Conservation (phyloP, 2,888 invertebrate species). For the Pseudococcus jackbeardsleyi region DNA sequence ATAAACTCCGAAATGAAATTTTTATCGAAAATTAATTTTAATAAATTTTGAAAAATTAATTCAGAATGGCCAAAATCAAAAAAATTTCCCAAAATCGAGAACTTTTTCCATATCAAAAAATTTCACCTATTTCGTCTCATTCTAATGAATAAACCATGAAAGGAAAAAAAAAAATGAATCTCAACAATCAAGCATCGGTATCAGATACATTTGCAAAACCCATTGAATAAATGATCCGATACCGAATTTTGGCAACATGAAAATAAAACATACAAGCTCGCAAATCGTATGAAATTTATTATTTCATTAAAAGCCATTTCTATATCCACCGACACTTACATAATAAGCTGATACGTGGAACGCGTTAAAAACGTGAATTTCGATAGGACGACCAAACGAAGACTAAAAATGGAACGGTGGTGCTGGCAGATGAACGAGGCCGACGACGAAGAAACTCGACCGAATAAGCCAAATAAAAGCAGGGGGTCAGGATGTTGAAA, state of each 20-base stretch:
- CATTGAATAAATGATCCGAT: neutral
- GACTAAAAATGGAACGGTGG: constrained; percentile 6
- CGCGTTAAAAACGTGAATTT: constrained; percentile 35
- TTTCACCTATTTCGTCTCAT: neutral
- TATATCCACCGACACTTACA: constrained; percentile 22
- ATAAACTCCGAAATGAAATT: too few species aligned
- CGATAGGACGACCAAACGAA: constrained; percentile 23
- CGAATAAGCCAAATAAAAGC: constrained; percentile 9
- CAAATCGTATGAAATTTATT: neutral
- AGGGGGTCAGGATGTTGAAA: constrained; percentile 11
- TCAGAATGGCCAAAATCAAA: too few species aligned
- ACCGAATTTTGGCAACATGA: neutral
- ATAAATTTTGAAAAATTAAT: neutral
- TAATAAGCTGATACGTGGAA: neutral
- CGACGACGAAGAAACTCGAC: neutral
- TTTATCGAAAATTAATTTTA: neutral
- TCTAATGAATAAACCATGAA: neutral
- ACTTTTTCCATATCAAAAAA: neutral
- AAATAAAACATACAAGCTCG: neutral
- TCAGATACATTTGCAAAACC: neutral
- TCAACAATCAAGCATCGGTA: neutral
- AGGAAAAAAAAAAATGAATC: neutral
- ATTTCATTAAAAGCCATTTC: neutral
- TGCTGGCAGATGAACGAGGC: neutral
- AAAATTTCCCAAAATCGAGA: neutral